Percentiles rank a stretch among this genome's conserved stretches.
Evolutionary conservation across 2,797 vertebrate genomes (phyloP).

Genomic region (Halcyon smyrnensis): DNA sequence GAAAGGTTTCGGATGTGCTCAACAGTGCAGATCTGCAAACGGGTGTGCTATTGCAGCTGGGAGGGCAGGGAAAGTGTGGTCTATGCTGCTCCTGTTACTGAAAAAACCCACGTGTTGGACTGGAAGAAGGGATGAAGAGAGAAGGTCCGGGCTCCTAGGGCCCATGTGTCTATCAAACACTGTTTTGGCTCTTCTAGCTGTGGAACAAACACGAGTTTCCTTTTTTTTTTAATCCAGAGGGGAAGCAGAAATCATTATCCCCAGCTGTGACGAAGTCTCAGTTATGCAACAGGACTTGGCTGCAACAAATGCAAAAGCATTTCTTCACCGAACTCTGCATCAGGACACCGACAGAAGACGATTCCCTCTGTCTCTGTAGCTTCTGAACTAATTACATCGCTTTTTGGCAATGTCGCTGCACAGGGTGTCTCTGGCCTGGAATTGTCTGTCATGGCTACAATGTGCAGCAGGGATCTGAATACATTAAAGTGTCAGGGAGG

Average conservation of each 20-base stretch:
- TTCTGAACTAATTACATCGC: constrained; percentile 50
- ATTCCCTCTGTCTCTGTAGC: background rate
- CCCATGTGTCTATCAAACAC: background rate
- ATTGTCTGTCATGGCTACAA: background rate
- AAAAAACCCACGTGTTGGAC: background rate
- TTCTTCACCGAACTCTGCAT: background rate
- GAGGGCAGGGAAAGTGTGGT: background rate
- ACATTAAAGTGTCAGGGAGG: constrained; percentile 9
- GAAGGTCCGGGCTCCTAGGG: background rate
- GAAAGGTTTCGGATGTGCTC: background rate
- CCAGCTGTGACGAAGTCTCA: background rate
- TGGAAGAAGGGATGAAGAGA: background rate
- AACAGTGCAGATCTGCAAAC: background rate
- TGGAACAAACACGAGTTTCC: background rate
- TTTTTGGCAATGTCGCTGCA: background rate
- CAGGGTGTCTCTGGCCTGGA: constrained; percentile 7
- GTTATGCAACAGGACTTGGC: background rate
- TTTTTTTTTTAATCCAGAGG: background rate
- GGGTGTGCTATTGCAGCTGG: background rate
- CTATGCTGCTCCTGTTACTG: background rate
- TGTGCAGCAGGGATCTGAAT: constrained; percentile 11
- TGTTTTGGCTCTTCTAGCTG: background rate
- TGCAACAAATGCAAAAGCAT: background rate
- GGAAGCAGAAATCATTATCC: background rate
- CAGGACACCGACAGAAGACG: background rate